phyloP scores from a whole-genome alignment of 1,140 invertebrate genomes.

The Nautilus pompilius region DNA sequence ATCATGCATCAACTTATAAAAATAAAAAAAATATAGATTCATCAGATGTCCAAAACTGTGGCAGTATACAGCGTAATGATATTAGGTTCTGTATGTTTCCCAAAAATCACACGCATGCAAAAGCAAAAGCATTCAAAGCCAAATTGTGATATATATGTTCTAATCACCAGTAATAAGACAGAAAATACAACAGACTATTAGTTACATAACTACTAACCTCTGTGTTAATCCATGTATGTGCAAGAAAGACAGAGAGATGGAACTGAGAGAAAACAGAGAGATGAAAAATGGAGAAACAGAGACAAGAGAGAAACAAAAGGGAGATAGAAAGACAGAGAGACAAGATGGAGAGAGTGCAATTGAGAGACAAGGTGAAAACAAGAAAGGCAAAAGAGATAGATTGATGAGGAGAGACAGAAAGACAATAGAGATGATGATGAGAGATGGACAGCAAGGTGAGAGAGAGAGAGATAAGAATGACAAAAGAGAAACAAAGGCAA shows the following conservation, averaged over 20 bases:
- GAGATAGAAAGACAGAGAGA: conserved; percentile 13
- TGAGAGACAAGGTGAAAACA: background rate
- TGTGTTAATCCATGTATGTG: conserved; percentile 4
- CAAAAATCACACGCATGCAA: too few relatives aligned
- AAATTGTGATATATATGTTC: too few relatives aligned
- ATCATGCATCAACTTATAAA: too few relatives aligned
- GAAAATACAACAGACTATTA: too few relatives aligned
- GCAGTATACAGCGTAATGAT: too few relatives aligned
- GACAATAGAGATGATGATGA: background rate
- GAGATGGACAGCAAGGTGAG: background rate
- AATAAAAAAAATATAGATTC: too few relatives aligned
- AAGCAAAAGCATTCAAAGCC: too few relatives aligned
- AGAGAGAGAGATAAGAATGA: background rate
- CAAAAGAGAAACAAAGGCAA: background rate
- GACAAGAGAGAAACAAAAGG: background rate
- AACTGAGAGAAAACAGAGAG: too few relatives aligned
- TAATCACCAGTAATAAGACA: too few relatives aligned
- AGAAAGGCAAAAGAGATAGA: conserved; percentile 1
- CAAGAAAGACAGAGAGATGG: background rate
- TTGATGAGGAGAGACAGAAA: conserved; percentile 1
- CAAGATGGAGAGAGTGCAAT: background rate
- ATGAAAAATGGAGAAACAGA: background rate
- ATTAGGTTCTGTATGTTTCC: too few relatives aligned
- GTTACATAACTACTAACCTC: background rate
- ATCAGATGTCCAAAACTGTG: too few relatives aligned